These are phyloP conservation scores for Polyergus mexicanus DNA, from an alignment of 1,140 invertebrate species.

Conservation along the genomic window DNA sequence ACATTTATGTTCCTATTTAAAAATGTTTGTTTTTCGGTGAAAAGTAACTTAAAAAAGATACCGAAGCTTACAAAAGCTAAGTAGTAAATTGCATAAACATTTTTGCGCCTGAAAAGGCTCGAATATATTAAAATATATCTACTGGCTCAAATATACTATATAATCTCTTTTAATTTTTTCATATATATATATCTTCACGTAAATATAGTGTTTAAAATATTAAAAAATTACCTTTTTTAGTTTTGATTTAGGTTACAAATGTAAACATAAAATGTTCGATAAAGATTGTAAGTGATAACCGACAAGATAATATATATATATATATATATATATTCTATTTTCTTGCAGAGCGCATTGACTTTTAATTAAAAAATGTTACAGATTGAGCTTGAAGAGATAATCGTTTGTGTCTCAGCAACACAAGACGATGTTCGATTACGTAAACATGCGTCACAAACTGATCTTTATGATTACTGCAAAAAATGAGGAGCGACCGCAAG, in stretches of 20 bases:
- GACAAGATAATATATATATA: not conserved
- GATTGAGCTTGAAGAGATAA: not conserved
- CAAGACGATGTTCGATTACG: not conserved
- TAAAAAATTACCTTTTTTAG: not conserved
- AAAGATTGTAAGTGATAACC: not conserved
- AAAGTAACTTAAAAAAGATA: too few species aligned
- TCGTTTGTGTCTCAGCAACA: not conserved
- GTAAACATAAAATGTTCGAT: not conserved
- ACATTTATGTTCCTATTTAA: too few species aligned
- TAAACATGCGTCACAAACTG: conserved; percentile 1
- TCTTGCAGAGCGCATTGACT: not conserved
- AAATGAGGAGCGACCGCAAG: conserved; percentile 40
- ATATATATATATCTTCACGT: too few species aligned
- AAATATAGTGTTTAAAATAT: not conserved
- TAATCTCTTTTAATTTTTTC: too few species aligned
- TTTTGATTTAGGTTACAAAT: not conserved
- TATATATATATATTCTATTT: not conserved
- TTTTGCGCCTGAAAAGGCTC: too few species aligned
- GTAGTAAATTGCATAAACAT: too few species aligned
- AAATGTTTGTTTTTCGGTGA: too few species aligned
- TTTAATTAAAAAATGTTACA: not conserved
- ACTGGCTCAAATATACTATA: too few species aligned
- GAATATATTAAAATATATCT: too few species aligned
- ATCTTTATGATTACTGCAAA: conserved; percentile 45
- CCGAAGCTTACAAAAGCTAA: too few species aligned